phyloP scores from a whole-genome alignment of 2,888 invertebrate species.

The Cerastis rubricosa region DNA sequence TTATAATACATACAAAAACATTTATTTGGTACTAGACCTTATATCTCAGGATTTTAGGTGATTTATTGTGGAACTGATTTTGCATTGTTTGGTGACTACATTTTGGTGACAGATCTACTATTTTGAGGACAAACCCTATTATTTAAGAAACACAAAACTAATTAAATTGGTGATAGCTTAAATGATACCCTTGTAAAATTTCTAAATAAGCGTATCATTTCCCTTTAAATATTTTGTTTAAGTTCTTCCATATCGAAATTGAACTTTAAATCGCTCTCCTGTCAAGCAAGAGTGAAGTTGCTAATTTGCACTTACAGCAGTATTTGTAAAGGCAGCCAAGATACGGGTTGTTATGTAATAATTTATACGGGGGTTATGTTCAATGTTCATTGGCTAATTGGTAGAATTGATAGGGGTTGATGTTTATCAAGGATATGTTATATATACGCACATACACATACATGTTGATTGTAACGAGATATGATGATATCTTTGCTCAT shows the following conservation, averaged over 20 bases:
- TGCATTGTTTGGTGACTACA: too few species aligned
- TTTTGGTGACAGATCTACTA: too few species aligned
- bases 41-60: too few species aligned
- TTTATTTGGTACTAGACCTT: too few species aligned
- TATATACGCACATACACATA: too few species aligned
- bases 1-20: too few species aligned
- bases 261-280: neutral
- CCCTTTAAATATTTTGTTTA: neutral
- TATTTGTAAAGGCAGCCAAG: neutral
- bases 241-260: neutral
- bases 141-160: too few species aligned
- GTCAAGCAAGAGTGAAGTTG: neutral
- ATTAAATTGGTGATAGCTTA: too few species aligned
- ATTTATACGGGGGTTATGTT: conserved; percentile 43
- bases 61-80: too few species aligned
- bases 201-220: neutral
- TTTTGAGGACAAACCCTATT: too few species aligned
- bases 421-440: neutral
- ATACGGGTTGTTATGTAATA: conserved; percentile 24
- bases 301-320: neutral
- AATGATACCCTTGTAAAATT: too few species aligned
- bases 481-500: neutral
- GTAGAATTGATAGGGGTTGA: conserved; percentile 10
- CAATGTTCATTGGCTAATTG: conserved; percentile 40
- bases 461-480: neutral